Base-by-base conservation (phyloP, 2,113 vertebrate species). In the Carlito syrichta region DNA sequence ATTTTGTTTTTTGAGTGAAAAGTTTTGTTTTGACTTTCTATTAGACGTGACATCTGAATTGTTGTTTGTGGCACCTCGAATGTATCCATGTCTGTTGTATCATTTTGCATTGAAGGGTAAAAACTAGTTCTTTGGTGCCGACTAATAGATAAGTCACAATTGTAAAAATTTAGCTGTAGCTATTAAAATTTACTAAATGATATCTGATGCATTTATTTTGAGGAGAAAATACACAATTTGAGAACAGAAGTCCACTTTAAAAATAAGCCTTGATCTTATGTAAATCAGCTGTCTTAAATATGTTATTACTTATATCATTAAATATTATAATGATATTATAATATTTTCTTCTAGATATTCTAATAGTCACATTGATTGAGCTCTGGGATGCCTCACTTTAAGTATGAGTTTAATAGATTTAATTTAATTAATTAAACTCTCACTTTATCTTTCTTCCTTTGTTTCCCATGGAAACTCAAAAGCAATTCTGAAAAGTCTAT, bases 1-100 rank as follows among this genome's bases (percentile, higher is more conserved):
- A 78, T 95, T 96, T 97, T 77, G 0, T 71, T 98, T 97, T 62
- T 96, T 96, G 52, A 96, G 60, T 79, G 54, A 94, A 76, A 79
- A 95, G 20, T 20, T 60, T 94, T 79, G 14, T 22, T 78, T 95
- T 89, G 40, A 52, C 58, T 95, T 88, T 91, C 32, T 91, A 6
- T 95, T 56, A 40, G 85, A 27, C 17, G 38, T 86, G 68, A 48
- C 85, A 50, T 97, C 95, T 86, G 74, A 86, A 74, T 90, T 79
- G 4, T 79, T 74, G 6, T 83, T 78, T 73, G 62, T 91, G 78
- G 22, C 1, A 40, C 38, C 22, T 86, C 38, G 38, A 40, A 94
- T 90, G 40, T 82, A 1, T 38, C 23, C 6, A 12, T 58, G 30
- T 91, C 23, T 86, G 97, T 86, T 94, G 25, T 11, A 56, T 43